Percentiles rank a stretch among this genome's conserved stretches.
phyloP scores from a whole-genome alignment of 2,888 invertebrate genomes.

The Parnassius mnemosyne region DNA sequence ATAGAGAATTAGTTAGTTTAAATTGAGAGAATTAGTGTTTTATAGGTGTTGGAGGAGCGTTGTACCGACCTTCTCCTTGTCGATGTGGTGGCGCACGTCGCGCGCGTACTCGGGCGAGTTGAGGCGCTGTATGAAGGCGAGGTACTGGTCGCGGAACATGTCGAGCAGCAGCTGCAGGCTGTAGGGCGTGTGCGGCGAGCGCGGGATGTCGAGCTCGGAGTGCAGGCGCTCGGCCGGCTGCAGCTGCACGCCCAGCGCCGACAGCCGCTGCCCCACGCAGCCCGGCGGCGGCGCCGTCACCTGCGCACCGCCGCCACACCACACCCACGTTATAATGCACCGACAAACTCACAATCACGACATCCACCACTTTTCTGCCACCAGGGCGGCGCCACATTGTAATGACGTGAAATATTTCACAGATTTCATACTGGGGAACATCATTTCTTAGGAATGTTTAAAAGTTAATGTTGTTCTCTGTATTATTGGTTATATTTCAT shows the following conservation, averaged over 20 bases:
- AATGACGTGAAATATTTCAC: too few species aligned
- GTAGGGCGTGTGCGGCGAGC: slow-evolving; percentile 90
- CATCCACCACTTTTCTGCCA: too few species aligned
- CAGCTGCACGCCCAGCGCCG: slow-evolving; percentile 85
- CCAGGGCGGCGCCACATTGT: too few species aligned
- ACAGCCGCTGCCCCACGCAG: slow-evolving; percentile 94
- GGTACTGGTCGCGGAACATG: slow-evolving; percentile 91
- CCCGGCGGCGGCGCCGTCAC: slow-evolving; percentile 92
- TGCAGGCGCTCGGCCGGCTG: slow-evolving; percentile 84
- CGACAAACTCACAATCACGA: not conserved
- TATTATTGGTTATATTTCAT: too few species aligned
- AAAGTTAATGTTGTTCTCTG: too few species aligned
- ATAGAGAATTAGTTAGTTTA: too few species aligned
- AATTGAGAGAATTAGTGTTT: too few species aligned
- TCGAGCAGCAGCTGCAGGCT: slow-evolving; percentile 93
- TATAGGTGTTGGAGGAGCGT: too few species aligned
- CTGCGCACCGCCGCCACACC: slow-evolving; percentile 37
- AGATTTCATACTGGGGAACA: too few species aligned
- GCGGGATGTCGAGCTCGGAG: slow-evolving; percentile 90
- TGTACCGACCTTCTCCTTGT: slow-evolving; percentile 85
- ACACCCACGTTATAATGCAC: not conserved
- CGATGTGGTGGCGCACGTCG: slow-evolving; percentile 87
- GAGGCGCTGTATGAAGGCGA: slow-evolving; percentile 92
- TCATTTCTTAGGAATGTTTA: too few species aligned
- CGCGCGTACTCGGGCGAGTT: slow-evolving; percentile 87